phyloP scores from a whole-genome alignment of 2,888 invertebrate species.

The Alsophila aescularia region DNA sequence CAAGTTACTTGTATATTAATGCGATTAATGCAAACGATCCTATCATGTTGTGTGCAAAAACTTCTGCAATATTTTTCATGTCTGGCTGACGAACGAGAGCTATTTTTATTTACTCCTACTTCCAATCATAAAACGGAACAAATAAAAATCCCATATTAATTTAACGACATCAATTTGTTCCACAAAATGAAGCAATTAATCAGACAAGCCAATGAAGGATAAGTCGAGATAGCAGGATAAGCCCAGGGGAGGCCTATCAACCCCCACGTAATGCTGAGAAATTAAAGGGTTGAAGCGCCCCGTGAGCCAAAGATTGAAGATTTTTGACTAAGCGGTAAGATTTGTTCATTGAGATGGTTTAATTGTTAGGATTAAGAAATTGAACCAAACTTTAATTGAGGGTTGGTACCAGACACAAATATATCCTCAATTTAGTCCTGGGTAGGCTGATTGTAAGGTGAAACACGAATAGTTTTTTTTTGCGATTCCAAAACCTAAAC shows the following conservation, averaged over 20 bases:
- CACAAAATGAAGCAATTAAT: slow-evolving; percentile 18
- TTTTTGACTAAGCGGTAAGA: slow-evolving; percentile 18
- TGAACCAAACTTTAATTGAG: not conserved
- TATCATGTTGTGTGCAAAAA: too few species aligned
- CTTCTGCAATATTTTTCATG: too few species aligned
- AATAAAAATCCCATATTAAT: slow-evolving; percentile 9
- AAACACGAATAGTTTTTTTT: too few species aligned
- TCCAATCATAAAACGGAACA: not conserved
- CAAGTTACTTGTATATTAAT: too few species aligned
- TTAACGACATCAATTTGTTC: slow-evolving; percentile 15
- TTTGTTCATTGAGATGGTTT: slow-evolving; percentile 4
- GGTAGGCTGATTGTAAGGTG: too few species aligned
- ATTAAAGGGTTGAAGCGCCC: slow-evolving; percentile 32
- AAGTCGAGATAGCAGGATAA: slow-evolving; percentile 8
- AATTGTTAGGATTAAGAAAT: not conserved
- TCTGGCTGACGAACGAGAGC: too few species aligned
- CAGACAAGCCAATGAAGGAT: slow-evolving; percentile 25
- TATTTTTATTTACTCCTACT: too few species aligned
- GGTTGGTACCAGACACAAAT: not conserved
- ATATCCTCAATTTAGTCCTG: too few species aligned
- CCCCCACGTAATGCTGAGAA: slow-evolving; percentile 27
- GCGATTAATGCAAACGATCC: too few species aligned
- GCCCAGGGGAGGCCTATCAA: slow-evolving; percentile 35
- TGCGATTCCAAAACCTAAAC: too few species aligned
- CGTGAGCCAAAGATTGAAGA: slow-evolving; percentile 5